Conservation (phyloP, 2,113 vertebrate genomes). For the Rhinolophus ferrumequinum region DNA sequence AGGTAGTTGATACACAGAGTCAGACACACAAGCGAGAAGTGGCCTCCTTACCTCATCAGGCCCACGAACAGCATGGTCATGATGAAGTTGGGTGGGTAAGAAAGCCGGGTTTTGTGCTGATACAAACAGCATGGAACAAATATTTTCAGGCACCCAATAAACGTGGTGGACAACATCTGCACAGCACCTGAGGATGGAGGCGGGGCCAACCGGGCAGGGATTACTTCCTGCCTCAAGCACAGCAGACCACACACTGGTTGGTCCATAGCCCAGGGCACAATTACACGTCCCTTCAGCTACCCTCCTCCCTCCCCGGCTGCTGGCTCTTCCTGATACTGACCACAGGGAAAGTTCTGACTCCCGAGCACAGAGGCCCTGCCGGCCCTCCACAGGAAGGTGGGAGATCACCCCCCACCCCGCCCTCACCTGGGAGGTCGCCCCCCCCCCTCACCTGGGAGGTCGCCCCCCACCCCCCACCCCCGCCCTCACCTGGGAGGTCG, state of each 20-base stretch:
- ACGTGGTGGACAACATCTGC: constrained; percentile 97
- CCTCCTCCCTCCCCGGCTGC: background rate
- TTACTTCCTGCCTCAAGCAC: too few relatives aligned
- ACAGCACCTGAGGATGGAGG: constrained; percentile 88
- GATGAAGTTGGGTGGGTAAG: constrained; percentile 95
- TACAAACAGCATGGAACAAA: constrained; percentile 95
- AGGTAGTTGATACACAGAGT: too few relatives aligned
- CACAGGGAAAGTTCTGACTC: background rate
- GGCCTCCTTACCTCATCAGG: constrained; percentile 90
- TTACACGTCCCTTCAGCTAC: too few relatives aligned
- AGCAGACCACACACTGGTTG: too few relatives aligned
- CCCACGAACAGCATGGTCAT: constrained; percentile 98
- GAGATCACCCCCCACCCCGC: background rate
- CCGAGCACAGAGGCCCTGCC: background rate
- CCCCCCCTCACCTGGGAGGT: too few relatives aligned
- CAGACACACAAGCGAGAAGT: rapidly evolving
- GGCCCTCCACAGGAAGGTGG: too few relatives aligned
- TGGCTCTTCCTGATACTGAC: background rate
- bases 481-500: background rate
- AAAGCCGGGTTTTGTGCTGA: constrained; percentile 92
- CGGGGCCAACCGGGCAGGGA: too few relatives aligned
- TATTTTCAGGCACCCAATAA: constrained; percentile 95
- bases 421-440: background rate
- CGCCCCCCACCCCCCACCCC: background rate
- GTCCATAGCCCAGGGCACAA: too few relatives aligned